Percentiles rank a stretch among this genome's conserved stretches.
Evolutionary conservation across 1,140 invertebrate genomes (phyloP).

Genomic region (Xylocopa sonorina): DNA sequence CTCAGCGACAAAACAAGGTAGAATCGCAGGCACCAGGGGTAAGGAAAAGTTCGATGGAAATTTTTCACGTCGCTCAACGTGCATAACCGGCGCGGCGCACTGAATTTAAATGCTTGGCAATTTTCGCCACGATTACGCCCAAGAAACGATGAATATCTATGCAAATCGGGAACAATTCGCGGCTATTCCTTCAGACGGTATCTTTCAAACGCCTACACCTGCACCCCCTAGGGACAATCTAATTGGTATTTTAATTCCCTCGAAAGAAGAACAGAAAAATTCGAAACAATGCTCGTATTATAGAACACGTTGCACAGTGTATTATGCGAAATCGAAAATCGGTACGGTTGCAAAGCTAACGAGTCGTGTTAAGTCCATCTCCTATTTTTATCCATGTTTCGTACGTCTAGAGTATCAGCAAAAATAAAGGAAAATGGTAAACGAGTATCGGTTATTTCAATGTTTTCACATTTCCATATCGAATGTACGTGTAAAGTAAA

Average conservation of each 20-base stretch:
- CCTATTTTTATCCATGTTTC: too few relatives aligned
- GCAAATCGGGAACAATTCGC: neutral
- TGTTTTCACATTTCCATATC: too few relatives aligned
- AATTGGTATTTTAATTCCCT: constrained; percentile 3
- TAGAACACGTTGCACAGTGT: neutral
- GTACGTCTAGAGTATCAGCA: too few relatives aligned
- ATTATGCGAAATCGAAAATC: neutral
- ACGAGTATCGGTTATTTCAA: too few relatives aligned
- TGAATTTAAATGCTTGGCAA: constrained; percentile 16
- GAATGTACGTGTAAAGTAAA: too few relatives aligned
- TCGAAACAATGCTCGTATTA: neutral
- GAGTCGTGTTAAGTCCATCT: too few relatives aligned
- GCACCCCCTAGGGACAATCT: neutral
- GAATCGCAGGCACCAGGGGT: neutral
- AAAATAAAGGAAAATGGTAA: too few relatives aligned
- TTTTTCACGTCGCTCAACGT: neutral
- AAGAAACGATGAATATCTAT: constrained; percentile 1
- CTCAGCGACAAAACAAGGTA: neutral
- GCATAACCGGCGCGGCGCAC: neutral
- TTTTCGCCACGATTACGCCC: neutral
- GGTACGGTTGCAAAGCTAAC: too few relatives aligned
- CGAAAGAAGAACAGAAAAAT: neutral
- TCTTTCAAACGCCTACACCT: neutral
- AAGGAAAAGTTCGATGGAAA: neutral
- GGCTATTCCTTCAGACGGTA: too few relatives aligned